Evolutionary conservation across 2,888 invertebrate species (phyloP), one percentile per base, ranked within the genome.

Genomic region (Rhagium mordax): DNA sequence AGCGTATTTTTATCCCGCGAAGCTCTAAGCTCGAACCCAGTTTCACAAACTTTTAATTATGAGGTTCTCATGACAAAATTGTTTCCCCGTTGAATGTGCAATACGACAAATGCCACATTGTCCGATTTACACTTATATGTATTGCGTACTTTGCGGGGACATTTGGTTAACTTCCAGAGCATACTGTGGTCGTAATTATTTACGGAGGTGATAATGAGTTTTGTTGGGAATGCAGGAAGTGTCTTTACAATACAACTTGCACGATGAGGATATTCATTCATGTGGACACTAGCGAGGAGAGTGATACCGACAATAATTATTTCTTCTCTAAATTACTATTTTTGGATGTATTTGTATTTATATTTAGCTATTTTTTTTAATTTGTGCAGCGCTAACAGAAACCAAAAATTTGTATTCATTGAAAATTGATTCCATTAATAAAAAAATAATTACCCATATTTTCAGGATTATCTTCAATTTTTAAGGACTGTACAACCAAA

Each of bases 41-140:
- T 49, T 1, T 49, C 49, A 15, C 49, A 49, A 65, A 65, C 53
- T 65, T 65, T 65, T 65, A 65, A 65, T 65, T 65, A 53, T 51
- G 53, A 53, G 65, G 65, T 65, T 65, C 51, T 65, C 65, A 20
- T 51, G 65, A 51, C 65, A 51, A 51, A 65, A 65, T 65, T 65
- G 53, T 49, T 65, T 65, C 51, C 33, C 24, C 51, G 49, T 27
- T 65, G 49, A 51, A 51, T 51, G 48, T 65, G 51, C 49, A 65
- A 51, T 65, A 24, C 51, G 7, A 51, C 65, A 65, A 21, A 53
- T 51, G 21, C 41, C 65, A 65, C 33, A 65, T 62, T 49, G 49
- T 49, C 49, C 49, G 49, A 49, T 15, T 16, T 49, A 18, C 49
- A 49, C 18, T 49, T 49, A 49, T 18, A 16, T 49, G 6, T 49